phyloP scores from a whole-genome alignment of 2,797 vertebrate genomes.

The Syndactyla subalaris region DNA sequence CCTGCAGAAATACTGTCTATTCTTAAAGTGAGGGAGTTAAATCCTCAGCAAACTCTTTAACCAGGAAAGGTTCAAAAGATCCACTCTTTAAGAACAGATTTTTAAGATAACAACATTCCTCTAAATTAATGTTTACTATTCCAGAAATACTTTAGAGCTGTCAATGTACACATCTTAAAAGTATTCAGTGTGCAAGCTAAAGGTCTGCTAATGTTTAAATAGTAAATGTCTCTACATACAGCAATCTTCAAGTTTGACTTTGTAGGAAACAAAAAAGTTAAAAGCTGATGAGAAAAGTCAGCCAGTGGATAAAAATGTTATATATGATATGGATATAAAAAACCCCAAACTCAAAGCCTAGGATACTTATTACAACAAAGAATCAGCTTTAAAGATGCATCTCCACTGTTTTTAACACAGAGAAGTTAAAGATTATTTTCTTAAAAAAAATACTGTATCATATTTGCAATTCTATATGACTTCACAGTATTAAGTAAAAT shows the following conservation, averaged over 20 bases:
- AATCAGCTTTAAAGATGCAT: neutral
- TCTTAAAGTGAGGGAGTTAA: neutral
- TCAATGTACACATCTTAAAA: neutral
- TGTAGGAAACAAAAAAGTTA: neutral
- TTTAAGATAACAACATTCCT: neutral
- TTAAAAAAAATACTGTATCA: conserved; percentile 31
- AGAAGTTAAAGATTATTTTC: conserved; percentile 49
- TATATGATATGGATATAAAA: neutral
- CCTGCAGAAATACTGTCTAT: neutral
- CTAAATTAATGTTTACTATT: neutral
- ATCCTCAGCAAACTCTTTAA: neutral
- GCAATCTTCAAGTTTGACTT: neutral
- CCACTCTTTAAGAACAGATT: neutral
- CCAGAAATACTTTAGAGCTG: neutral
- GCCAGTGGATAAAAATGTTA: neutral
- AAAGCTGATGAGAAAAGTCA: neutral
- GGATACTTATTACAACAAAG: neutral
- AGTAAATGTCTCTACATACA: neutral
- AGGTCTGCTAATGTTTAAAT: neutral
- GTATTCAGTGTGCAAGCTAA: neutral
- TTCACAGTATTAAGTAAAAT: conserved; percentile 73
- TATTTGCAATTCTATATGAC: conserved; percentile 74
- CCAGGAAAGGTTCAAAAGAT: neutral
- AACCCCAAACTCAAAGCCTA: neutral
- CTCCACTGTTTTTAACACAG: conserved; percentile 26